A percentile compares a stretch with the other conserved stretches of the same genome.
Evolutionary conservation across 2,113 vertebrate genomes (phyloP).

Genomic region (Castor canadensis): DNA sequence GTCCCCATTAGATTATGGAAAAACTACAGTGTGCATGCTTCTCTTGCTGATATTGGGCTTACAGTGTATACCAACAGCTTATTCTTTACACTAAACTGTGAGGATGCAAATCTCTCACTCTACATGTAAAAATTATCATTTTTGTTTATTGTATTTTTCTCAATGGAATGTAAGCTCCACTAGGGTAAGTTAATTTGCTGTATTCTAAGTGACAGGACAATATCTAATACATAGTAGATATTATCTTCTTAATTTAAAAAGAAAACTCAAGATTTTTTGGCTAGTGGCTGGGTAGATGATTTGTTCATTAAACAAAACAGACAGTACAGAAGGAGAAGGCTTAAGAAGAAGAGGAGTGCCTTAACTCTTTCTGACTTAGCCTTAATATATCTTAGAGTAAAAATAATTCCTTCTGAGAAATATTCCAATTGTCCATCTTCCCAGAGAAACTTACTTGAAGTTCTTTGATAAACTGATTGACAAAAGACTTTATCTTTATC

Average conservation of each 20-base stretch:
- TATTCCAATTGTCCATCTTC: not conserved
- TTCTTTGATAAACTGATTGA: not conserved
- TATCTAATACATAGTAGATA: not conserved
- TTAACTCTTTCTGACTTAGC: not conserved
- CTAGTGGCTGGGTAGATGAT: not conserved
- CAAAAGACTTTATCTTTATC: not conserved
- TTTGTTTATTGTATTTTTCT: not conserved
- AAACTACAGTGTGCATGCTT: accelerated
- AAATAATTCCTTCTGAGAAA: not conserved
- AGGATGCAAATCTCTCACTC: not conserved
- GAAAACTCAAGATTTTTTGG: not conserved
- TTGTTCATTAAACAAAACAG: not conserved
- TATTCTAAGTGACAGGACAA: not conserved
- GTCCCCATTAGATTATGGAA: not conserved
- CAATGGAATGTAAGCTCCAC: not conserved
- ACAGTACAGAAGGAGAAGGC: not conserved
- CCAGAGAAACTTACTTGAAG: not conserved
- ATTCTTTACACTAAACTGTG: not conserved
- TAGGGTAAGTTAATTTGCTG: not conserved
- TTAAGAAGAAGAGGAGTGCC: not conserved
- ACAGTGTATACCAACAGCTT: not conserved
- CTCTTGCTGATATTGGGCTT: not conserved
- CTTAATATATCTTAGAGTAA: not conserved
- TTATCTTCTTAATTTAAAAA: not conserved
- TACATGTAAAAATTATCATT: not conserved